A percentile compares a stretch with the other conserved stretches of the same genome.
These are phyloP conservation scores for Bufo gargarizans DNA, from an alignment of 2,113 vertebrate genomes.

Conservation along the genomic window DNA sequence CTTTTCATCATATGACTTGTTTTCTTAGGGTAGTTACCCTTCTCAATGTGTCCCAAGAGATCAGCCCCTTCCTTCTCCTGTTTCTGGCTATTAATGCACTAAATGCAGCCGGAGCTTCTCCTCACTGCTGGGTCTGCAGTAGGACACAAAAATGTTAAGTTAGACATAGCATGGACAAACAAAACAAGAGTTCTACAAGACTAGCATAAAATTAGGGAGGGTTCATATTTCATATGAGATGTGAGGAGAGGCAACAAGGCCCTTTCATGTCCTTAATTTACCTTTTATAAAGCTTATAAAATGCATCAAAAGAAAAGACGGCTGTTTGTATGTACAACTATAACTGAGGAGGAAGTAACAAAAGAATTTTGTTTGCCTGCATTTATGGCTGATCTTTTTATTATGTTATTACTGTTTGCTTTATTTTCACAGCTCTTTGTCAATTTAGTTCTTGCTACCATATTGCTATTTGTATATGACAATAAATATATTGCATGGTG, in stretches of 20 bases:
- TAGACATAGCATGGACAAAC: neutral
- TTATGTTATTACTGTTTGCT: neutral
- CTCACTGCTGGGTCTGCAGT: too few species aligned
- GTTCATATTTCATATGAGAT: neutral
- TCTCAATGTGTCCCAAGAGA: too few species aligned
- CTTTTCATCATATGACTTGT: too few species aligned
- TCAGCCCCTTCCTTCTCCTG: too few species aligned
- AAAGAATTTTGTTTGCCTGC: constrained; percentile 22
- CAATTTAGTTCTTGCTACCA: neutral
- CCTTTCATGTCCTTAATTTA: constrained; percentile 16
- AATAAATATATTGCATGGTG: neutral
- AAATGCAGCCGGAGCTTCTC: too few species aligned
- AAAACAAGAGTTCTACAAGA: neutral
- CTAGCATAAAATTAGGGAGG: neutral
- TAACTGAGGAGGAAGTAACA: constrained; percentile 11
- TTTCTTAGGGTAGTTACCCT: too few species aligned
- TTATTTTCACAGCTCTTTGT: neutral
- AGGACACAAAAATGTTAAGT: too few species aligned
- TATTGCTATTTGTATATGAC: neutral
- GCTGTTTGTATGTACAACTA: constrained; percentile 13
- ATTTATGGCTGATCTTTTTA: neutral
- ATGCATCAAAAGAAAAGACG: neutral
- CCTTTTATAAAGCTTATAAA: constrained; percentile 22
- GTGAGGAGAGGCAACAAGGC: neutral
- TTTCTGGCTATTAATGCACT: too few species aligned